Conservation (phyloP, 1,140 invertebrate genomes). For the Saccostrea glomerata region DNA sequence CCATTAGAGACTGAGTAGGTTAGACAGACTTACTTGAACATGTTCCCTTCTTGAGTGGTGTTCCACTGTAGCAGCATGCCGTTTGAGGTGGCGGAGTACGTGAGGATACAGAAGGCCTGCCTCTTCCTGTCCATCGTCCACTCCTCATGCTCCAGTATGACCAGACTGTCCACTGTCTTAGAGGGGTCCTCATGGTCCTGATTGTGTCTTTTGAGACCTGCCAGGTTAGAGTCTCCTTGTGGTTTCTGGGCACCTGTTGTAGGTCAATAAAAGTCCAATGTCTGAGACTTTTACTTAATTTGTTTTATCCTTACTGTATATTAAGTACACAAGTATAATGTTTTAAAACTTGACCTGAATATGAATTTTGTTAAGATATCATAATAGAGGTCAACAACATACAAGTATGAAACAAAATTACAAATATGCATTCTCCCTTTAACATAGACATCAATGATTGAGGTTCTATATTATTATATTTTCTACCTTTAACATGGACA, state of each 20-base stretch:
- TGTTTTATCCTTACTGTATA: no score
- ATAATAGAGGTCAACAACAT: background rate
- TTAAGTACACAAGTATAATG: no score
- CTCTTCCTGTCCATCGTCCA: constrained; percentile 67
- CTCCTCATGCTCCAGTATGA: constrained; percentile 67
- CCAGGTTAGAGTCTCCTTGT: constrained; percentile 60
- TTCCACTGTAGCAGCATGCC: constrained; percentile 70
- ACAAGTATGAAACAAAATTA: no score
- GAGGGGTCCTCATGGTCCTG: constrained; percentile 48
- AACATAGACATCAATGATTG: constrained; percentile 49
- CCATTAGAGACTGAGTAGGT: no score
- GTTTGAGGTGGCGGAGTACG: constrained; percentile 64
- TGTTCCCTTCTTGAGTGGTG: constrained; percentile 56
- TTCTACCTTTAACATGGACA: constrained; percentile 65
- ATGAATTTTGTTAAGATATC: no score
- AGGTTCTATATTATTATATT: background rate
- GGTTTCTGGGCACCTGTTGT: constrained; percentile 24
- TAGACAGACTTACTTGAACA: constrained; percentile 70
- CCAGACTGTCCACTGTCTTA: constrained; percentile 58
- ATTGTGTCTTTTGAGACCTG: constrained; percentile 57
- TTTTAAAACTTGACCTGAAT: no score
- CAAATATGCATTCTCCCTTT: constrained; percentile 57
- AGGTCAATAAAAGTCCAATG: background rate
- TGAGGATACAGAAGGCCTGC: constrained; percentile 70
- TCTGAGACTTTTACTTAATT: no score